A percentile compares a stretch with the other conserved stretches of the same genome.
Evolutionary conservation across 2,888 invertebrate genomes (phyloP).

Genomic region (Dolomedes plantarius): DNA sequence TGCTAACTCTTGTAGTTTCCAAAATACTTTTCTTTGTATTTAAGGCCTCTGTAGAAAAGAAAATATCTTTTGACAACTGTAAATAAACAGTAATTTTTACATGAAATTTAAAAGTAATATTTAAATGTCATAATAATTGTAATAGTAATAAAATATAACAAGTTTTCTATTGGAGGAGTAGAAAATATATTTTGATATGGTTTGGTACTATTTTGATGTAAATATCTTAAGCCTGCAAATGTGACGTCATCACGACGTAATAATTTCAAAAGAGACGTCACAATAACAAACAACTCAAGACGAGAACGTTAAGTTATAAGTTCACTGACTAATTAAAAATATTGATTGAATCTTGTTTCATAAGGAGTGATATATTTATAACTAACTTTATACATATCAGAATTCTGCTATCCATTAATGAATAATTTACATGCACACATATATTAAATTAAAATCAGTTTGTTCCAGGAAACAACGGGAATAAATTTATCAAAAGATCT

Average conservation of each 20-base stretch:
- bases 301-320: too few relatives aligned
- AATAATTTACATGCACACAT: too few relatives aligned
- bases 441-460: too few relatives aligned
- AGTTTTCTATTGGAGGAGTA: not conserved
- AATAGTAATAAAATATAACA: not conserved
- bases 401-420: too few relatives aligned
- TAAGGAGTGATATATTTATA: too few relatives aligned
- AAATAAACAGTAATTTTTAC: too few relatives aligned
- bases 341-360: too few relatives aligned
- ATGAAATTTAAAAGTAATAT: too few relatives aligned
- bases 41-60: not conserved
- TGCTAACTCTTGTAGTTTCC: not conserved
- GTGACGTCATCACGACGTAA: not conserved
- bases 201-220: not conserved
- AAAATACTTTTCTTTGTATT: not conserved
- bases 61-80: not conserved
- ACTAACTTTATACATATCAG: too few relatives aligned
- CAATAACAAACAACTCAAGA: not conserved
- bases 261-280: not conserved
- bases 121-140: too few relatives aligned
- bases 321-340: not conserved
- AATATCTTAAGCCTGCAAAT: not conserved
- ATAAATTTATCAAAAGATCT: too few relatives aligned
- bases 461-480: too few relatives aligned
- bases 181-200: constrained; percentile 5